A percentile compares a stretch with the other conserved stretches of the same genome.
Conservation (phyloP, 2,888 invertebrate species). For the Cynaeus angustus region DNA sequence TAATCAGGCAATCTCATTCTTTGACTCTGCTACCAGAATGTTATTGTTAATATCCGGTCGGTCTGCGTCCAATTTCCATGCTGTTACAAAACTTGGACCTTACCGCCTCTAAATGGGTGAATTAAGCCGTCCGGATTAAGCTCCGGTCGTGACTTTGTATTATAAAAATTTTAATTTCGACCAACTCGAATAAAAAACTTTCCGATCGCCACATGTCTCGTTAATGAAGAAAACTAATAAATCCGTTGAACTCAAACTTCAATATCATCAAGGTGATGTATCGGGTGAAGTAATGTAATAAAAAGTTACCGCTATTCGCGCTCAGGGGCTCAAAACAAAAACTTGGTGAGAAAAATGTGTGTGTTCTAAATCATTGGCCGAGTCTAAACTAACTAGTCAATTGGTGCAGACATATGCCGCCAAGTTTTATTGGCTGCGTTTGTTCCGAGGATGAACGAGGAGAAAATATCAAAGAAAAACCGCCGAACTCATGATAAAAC, state of each 20-base stretch:
- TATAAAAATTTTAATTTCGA: slow-evolving; percentile 23
- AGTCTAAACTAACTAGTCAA: slow-evolving; percentile 41
- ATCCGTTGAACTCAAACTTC: slow-evolving; percentile 21
- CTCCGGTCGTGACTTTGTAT: neutral
- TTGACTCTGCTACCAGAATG: slow-evolving; percentile 16
- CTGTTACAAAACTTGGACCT: slow-evolving; percentile 20
- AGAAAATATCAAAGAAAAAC: slow-evolving; percentile 30
- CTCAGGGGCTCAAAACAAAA: slow-evolving; percentile 14
- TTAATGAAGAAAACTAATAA: slow-evolving; percentile 22
- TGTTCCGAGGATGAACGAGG: slow-evolving; percentile 6
- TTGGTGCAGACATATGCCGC: slow-evolving; percentile 39
- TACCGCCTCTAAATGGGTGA: slow-evolving; percentile 21
- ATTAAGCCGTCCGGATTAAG: slow-evolving; percentile 20
- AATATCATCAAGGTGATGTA: slow-evolving; percentile 11
- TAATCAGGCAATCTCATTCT: slow-evolving; percentile 26
- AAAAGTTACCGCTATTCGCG: slow-evolving; percentile 26
- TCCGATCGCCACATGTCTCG: slow-evolving; percentile 3
- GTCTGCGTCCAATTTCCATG: slow-evolving; percentile 34
- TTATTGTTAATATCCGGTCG: slow-evolving; percentile 38
- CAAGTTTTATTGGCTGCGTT: slow-evolving; percentile 33
- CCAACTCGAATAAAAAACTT: neutral
- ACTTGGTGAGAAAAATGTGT: slow-evolving; percentile 25
- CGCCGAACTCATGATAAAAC: slow-evolving; percentile 23
- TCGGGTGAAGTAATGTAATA: slow-evolving; percentile 25
- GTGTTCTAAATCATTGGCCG: slow-evolving; percentile 41